These are phyloP conservation scores for Drosophila nr. medialis DNA, from an alignment of 2,888 invertebrate species.

Conservation along the genomic window DNA sequence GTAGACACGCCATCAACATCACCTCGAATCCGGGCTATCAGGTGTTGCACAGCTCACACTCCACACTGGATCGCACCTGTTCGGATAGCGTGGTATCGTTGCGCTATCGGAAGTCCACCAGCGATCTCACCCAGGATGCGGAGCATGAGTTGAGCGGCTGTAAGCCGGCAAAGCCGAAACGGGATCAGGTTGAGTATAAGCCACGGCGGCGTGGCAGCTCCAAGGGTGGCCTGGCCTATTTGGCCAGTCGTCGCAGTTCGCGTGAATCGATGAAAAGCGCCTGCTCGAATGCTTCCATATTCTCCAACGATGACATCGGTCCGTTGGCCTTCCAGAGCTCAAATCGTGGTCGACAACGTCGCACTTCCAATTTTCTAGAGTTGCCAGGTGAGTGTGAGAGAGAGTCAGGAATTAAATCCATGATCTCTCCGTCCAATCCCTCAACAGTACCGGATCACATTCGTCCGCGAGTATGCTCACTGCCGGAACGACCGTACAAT, in stretches of 20 bases:
- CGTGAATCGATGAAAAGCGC: conserved; percentile 88
- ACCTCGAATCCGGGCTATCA: conserved; percentile 85
- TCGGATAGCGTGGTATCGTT: conserved; percentile 84
- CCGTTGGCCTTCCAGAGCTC: conserved; percentile 92
- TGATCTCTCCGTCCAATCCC: not conserved
- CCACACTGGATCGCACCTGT: conserved; percentile 84
- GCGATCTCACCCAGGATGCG: conserved; percentile 87
- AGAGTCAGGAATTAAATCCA: not conserved
- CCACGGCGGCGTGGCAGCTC: conserved; percentile 88
- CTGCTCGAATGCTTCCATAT: conserved; percentile 89
- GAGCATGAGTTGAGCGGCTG: conserved; percentile 73
- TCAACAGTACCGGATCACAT: conserved; percentile 92
- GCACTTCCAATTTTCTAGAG: conserved; percentile 94
- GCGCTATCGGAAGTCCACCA: conserved; percentile 90
- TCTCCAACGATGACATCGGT: conserved; percentile 91
- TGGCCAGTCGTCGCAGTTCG: conserved; percentile 94
- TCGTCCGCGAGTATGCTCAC: conserved; percentile 92
- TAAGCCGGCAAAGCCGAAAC: conserved; percentile 60
- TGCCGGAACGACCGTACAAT: conserved; percentile 94
- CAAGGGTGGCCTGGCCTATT: conserved; percentile 89
- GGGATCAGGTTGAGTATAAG: conserved; percentile 77
- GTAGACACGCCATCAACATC: conserved; percentile 84
- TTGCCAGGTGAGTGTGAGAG: conserved; percentile 88
- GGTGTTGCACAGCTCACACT: conserved; percentile 84
- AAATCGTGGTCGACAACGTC: conserved; percentile 90